Evolutionary conservation across 2,888 invertebrate genomes (phyloP).

Genomic region (Malachius bipustulatus): DNA sequence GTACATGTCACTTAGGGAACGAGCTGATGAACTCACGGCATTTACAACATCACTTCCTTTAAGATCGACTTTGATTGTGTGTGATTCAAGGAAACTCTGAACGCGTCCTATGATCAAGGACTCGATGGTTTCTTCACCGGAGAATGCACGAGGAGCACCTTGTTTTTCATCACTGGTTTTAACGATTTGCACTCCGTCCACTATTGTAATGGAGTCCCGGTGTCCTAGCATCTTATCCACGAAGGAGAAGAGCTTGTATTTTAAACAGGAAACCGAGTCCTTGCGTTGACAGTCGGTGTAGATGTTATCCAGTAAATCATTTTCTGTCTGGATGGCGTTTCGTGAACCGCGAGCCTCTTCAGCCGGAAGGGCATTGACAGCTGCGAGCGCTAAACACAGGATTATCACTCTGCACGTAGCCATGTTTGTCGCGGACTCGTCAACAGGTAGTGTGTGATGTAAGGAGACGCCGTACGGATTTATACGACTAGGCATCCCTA

Average conservation of each 20-base stretch:
- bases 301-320: conserved; percentile 66
- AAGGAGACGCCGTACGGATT: conserved; percentile 26
- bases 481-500: conserved; percentile 35
- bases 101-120: conserved; percentile 53
- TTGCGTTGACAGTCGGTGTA: conserved; percentile 69
- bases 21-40: conserved; percentile 66
- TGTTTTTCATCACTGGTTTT: conserved; percentile 57
- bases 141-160: conserved; percentile 63
- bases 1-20: conserved; percentile 64
- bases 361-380: conserved; percentile 58
- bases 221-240: conserved; percentile 75
- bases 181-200: conserved; percentile 75
- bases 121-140: conserved; percentile 53
- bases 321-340: conserved; percentile 55
- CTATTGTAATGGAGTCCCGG: conserved; percentile 66
- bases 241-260: conserved; percentile 76
- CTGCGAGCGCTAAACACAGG: conserved; percentile 43
- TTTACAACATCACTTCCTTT: conserved; percentile 75
- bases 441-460: too few species aligned
- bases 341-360: conserved; percentile 42
- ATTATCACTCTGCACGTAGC: conserved; percentile 40
- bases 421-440: conserved; percentile 25
- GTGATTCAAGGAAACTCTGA: conserved; percentile 64
- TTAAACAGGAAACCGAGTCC: conserved; percentile 74
- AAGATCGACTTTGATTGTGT: conserved; percentile 72